A percentile compares a stretch with the other conserved stretches of the same genome.
Conservation (phyloP, 2,888 invertebrate genomes). For the Eurytoma adleriae region DNA sequence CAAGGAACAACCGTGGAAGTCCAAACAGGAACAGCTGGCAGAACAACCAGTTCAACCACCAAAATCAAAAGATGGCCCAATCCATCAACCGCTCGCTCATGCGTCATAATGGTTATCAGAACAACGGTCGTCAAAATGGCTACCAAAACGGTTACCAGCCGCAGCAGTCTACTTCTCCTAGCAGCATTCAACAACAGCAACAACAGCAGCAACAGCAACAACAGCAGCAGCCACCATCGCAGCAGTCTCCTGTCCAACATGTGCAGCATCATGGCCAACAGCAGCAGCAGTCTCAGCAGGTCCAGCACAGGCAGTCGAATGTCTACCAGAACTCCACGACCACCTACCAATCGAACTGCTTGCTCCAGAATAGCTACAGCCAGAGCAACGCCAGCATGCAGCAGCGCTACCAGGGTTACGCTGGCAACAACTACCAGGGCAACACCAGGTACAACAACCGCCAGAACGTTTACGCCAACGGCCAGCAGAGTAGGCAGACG, state of each 20-base stretch:
- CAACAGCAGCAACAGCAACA: conserved; percentile 72
- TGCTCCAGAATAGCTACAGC: conserved; percentile 66
- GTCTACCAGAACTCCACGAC: conserved; percentile 64
- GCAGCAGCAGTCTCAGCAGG: conserved; percentile 71
- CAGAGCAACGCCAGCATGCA: conserved; percentile 62
- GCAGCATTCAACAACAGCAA: conserved; percentile 48
- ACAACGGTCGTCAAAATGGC: conserved; percentile 62
- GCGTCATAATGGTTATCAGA: conserved; percentile 80
- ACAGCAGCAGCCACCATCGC: conserved; percentile 66
- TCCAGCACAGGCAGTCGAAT: conserved; percentile 76
- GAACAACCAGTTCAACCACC: conserved; percentile 72
- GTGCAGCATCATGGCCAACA: conserved; percentile 67
- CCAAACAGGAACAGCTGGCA: conserved; percentile 80
- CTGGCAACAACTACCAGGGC: conserved; percentile 66
- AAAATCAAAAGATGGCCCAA: conserved; percentile 44
- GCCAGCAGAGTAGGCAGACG: conserved; percentile 57
- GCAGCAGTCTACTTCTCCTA: conserved; percentile 22
- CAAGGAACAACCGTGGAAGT: conserved; percentile 74
- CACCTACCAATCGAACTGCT: conserved; percentile 74
- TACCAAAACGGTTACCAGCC: conserved; percentile 75
- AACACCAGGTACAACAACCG: conserved; percentile 66
- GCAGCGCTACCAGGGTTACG: conserved; percentile 68
- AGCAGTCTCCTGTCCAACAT: conserved; percentile 39
- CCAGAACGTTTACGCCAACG: conserved; percentile 67
- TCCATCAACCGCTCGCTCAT: conserved; percentile 69